These are phyloP conservation scores for Pelvicachromis taeniatus DNA, from an alignment of 2,113 vertebrate species.

Conservation along the genomic window DNA sequence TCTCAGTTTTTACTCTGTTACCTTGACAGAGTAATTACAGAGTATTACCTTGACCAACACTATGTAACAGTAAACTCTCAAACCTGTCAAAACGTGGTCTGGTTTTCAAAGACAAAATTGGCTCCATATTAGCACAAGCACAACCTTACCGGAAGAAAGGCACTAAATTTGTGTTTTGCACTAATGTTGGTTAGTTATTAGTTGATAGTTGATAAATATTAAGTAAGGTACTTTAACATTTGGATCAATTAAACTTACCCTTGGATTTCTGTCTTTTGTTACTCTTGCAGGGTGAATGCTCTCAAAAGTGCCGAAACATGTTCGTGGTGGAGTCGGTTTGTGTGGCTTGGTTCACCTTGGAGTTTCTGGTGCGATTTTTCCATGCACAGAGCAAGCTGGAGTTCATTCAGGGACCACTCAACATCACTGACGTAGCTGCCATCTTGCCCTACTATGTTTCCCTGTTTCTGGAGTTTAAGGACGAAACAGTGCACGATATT, in stretches of 20 bases:
- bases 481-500: neutral
- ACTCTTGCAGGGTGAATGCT: neutral
- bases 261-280: neutral
- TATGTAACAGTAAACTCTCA: neutral
- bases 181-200: neutral
- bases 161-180: neutral
- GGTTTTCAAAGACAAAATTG: neutral
- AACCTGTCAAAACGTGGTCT: neutral
- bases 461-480: constrained; percentile 76
- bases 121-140: neutral
- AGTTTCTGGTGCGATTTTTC: constrained; percentile 60
- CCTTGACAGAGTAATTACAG: too few relatives aligned
- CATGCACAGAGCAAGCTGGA: constrained; percentile 77
- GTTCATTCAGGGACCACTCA: neutral
- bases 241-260: neutral
- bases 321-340: neutral
- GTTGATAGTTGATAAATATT: too few relatives aligned
- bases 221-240: neutral
- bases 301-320: neutral
- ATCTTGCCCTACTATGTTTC: constrained; percentile 89
- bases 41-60: neutral
- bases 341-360: neutral
- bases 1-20: too few relatives aligned
- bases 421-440: constrained; percentile 84
- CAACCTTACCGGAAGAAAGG: neutral